Conservation (phyloP, 2,113 vertebrate species). For the Crypturellus undulatus region DNA sequence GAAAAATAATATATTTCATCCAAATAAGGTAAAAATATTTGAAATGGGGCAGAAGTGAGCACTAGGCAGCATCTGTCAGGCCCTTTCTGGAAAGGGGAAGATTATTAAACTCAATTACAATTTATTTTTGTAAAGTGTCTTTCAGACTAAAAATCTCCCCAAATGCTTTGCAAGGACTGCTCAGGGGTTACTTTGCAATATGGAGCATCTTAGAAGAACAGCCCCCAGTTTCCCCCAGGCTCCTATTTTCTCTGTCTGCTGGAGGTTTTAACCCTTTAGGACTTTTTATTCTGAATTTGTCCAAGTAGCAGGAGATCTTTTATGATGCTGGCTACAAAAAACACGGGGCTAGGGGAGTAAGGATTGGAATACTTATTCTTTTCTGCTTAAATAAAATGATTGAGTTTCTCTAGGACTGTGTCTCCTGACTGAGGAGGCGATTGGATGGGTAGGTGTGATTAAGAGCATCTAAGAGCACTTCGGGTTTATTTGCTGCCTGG, state of each 20-base stretch:
- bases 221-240: not conserved
- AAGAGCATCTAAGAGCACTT: not conserved
- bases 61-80: constrained; percentile 78
- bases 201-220: constrained; percentile 3
- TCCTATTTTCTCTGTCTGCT: constrained; percentile 6
- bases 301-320: not conserved
- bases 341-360: not conserved
- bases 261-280: not conserved
- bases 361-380: not conserved
- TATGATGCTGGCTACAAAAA: not conserved
- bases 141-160: constrained; percentile 61
- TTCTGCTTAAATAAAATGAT: not conserved
- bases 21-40: constrained; percentile 91
- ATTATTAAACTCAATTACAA: constrained; percentile 77
- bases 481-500: not conserved
- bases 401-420: not conserved
- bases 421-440: not conserved
- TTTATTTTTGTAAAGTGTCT: constrained; percentile 76
- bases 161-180: not conserved
- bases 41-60: constrained; percentile 84
- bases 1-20: constrained; percentile 89
- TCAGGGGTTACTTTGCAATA: not conserved
- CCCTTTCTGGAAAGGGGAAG: constrained; percentile 78
- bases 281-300: not conserved
- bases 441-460: not conserved